Evolutionary conservation across 1,140 invertebrate genomes (phyloP).

Genomic region (Penaeus vannamei): DNA sequence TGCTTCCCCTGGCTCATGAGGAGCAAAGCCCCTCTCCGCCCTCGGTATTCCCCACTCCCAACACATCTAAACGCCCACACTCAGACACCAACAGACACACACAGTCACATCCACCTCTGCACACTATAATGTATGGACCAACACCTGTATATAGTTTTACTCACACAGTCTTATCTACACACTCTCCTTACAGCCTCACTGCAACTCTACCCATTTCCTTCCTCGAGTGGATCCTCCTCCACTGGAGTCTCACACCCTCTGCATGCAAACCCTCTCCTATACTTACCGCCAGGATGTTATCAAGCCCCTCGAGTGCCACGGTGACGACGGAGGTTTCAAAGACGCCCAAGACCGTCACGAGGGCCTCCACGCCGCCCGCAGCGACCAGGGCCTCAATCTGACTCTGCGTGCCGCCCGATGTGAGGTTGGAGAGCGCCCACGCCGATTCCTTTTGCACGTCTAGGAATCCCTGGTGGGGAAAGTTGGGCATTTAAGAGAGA

Average conservation of each 20-base stretch:
- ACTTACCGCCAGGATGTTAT: constrained; percentile 87
- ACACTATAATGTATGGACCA: no score
- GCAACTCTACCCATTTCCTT: no score
- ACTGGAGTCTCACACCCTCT: background rate
- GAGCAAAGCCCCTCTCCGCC: no score
- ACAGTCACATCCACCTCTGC: no score
- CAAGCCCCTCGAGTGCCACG: constrained; percentile 91
- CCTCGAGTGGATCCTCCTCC: background rate
- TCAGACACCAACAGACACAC: no score
- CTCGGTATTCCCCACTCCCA: no score
- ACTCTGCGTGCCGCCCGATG: constrained; percentile 93
- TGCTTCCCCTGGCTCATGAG: no score
- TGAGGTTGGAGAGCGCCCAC: constrained; percentile 99
- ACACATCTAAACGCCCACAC: no score
- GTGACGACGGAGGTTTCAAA: constrained; percentile 83
- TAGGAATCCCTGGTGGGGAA: constrained; percentile 87
- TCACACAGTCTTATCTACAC: no score
- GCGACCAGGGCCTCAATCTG: constrained; percentile 86
- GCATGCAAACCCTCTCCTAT: constrained; percentile 70
- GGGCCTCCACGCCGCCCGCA: constrained; percentile 90
- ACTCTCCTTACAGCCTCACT: no score
- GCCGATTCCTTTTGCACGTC: constrained; percentile 99
- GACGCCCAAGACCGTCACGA: constrained; percentile 94
- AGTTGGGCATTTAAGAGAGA: constrained; percentile 36
- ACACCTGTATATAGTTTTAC: no score